phyloP scores from a whole-genome alignment of 1,140 invertebrate genomes.

The Drosophila murphyi region DNA sequence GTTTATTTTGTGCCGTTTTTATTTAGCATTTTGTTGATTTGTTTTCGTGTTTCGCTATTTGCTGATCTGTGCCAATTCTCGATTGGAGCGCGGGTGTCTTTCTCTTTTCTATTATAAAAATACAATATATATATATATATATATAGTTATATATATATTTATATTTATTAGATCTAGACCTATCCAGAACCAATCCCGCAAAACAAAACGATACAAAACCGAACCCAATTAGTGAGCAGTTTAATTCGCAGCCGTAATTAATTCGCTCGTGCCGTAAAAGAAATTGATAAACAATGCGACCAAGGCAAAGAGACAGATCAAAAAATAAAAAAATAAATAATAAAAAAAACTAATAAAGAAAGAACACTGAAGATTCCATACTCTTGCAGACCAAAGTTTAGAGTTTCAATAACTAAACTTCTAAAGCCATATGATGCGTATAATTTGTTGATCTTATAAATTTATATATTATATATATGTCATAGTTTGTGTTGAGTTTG shows the following conservation, averaged over 20 bases:
- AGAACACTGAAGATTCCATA: no score
- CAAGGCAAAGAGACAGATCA: constrained; percentile 19
- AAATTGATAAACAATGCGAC: constrained; percentile 31
- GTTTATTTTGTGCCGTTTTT: constrained; percentile 1
- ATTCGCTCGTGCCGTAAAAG: constrained; percentile 25
- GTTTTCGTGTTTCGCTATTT: constrained; percentile 27
- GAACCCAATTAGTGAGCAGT: constrained; percentile 56
- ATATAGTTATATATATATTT: neutral
- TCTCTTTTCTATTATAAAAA: constrained; percentile 16
- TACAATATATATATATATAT: neutral
- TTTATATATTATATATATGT: no score
- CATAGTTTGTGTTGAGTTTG: no score
- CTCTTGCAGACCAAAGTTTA: no score
- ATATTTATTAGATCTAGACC: constrained; percentile 3
- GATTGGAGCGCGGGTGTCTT: constrained; percentile 29
- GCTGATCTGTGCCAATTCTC: constrained; percentile 63
- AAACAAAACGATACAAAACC: constrained; percentile 15
- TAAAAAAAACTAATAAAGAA: neutral
- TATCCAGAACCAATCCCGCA: constrained; percentile 37
- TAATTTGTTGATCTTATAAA: no score
- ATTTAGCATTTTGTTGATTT: constrained; percentile 7
- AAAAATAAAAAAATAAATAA: constrained; percentile 15
- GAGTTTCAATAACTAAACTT: no score
- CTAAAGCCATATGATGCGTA: no score
- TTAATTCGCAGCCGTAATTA: constrained; percentile 49